Base-by-base conservation (phyloP, 2,113 vertebrate species). In the Mustela lutreola region DNA sequence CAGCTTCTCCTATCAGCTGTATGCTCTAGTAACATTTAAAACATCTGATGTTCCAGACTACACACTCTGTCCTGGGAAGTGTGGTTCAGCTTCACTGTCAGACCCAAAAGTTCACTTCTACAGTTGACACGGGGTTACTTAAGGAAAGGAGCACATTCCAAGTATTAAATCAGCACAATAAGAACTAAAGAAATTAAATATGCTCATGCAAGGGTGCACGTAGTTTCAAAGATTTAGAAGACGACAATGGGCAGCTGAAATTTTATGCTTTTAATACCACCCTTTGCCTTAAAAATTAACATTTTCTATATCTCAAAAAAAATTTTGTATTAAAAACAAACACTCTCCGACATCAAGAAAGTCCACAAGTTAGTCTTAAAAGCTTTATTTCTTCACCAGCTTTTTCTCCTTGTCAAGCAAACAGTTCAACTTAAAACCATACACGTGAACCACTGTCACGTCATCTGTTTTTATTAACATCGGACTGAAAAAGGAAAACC, bases 271-370 rank as follows among this genome's bases (percentile, higher is more conserved):
- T 93, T 76, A 50, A 75, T 18, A 71, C 1, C n/a, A 53, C 5
- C 24, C 26, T 79, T 88, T 22, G 89, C 62, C 70, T 81, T 39
- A 33, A 91, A 89, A 94, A n/a, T 33, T 2, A 70, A 76, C 33
- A 53, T 70, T 88, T 92, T 84, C n/a, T 95, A 89, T 62, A 5
- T 89, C 76, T 71, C 60, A 28, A 91, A 56, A 93, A 97, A 24
- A 53, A 39, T 58, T 24, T 36, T 63, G 10, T 2, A 18, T 36
- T 36, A 50, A 60, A 87, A 92, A 93, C 14, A 73, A 3, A 48
- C 24, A 31, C 33, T 22, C 50, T 15, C 62, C 22, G 42, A 45
- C 10, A 78, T 73, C 10, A 36, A 78, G 78, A 14, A 88, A 78
- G 58, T 33, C 7, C 78, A 58, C 62, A 65, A 63, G 8, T 6